Conservation (phyloP, 2,113 vertebrate genomes). For the Python bivittatus region DNA sequence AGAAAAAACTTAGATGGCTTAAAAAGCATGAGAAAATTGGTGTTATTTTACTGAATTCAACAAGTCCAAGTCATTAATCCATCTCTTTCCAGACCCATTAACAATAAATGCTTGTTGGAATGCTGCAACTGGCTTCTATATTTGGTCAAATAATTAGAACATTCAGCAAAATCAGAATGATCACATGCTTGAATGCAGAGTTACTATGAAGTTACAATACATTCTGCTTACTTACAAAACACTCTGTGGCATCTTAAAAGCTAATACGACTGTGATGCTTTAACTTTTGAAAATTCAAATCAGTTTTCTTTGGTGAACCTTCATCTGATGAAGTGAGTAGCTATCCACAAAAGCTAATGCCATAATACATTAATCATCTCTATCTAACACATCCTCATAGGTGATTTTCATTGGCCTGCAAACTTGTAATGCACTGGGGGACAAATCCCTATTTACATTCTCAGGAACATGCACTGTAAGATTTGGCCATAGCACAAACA, state of each 20-base stretch:
- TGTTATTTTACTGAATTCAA: slow-evolving; percentile 69
- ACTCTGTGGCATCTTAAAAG: neutral
- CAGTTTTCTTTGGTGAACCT: neutral
- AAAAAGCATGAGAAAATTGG: slow-evolving; percentile 36
- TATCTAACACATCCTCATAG: neutral
- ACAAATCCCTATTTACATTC: neutral
- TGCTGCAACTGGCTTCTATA: slow-evolving; percentile 55
- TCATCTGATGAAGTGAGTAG: neutral
- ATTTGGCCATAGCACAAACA: neutral
- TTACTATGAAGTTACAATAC: slow-evolving; percentile 44
- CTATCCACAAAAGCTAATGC: neutral
- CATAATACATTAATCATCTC: neutral
- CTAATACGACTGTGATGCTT: neutral
- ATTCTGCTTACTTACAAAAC: slow-evolving; percentile 41
- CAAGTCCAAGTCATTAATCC: slow-evolving; percentile 59
- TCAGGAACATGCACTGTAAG: neutral
- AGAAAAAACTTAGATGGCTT: slow-evolving; percentile 47
- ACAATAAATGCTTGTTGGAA: slow-evolving; percentile 61
- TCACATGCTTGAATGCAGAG: slow-evolving; percentile 29
- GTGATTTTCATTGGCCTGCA: neutral
- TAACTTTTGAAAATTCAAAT: neutral
- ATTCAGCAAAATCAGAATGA: slow-evolving; percentile 38
- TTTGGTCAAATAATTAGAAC: slow-evolving; percentile 59
- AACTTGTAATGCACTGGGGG: neutral
- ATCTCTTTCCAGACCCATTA: slow-evolving; percentile 62